A percentile compares a stretch with the other conserved stretches of the same genome.
Evolutionary conservation across 2,797 vertebrate genomes (phyloP).

Genomic region (Acridotheres tristis): DNA sequence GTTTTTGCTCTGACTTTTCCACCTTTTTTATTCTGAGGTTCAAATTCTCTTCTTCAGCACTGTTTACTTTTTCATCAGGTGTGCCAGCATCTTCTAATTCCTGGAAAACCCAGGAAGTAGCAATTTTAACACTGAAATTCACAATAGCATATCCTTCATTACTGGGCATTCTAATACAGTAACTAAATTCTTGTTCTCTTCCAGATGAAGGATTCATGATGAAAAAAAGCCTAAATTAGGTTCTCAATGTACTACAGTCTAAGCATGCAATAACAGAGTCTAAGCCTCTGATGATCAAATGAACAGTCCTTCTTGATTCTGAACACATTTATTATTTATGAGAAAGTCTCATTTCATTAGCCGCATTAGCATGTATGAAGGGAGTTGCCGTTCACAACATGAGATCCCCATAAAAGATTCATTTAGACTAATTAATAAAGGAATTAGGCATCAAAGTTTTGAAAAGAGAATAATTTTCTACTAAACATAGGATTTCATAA

Average conservation of each 20-base stretch:
- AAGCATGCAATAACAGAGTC: not conserved
- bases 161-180: conserved; percentile 26
- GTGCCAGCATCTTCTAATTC: conserved; percentile 15
- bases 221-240: fast-evolving
- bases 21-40: conserved; percentile 61
- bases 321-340: conserved; percentile 72
- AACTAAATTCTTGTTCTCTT: conserved; percentile 45
- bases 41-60: conserved; percentile 7
- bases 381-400: conserved; percentile 19
- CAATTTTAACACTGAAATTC: conserved; percentile 55
- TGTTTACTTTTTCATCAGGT: not conserved
- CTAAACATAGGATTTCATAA: not conserved
- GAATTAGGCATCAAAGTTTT: not conserved
- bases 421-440: not conserved
- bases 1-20: conserved; percentile 47
- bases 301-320: conserved; percentile 45
- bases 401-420: not conserved
- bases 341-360: conserved; percentile 39
- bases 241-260: not conserved
- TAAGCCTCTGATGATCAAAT: conserved; percentile 26
- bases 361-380: conserved; percentile 22
- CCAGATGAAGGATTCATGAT: conserved; percentile 51
- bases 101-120: conserved; percentile 66
- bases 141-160: conserved; percentile 17
- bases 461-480: not conserved